Evolutionary conservation across 2,888 invertebrate species (phyloP).

Genomic region (Plebejus argus): DNA sequence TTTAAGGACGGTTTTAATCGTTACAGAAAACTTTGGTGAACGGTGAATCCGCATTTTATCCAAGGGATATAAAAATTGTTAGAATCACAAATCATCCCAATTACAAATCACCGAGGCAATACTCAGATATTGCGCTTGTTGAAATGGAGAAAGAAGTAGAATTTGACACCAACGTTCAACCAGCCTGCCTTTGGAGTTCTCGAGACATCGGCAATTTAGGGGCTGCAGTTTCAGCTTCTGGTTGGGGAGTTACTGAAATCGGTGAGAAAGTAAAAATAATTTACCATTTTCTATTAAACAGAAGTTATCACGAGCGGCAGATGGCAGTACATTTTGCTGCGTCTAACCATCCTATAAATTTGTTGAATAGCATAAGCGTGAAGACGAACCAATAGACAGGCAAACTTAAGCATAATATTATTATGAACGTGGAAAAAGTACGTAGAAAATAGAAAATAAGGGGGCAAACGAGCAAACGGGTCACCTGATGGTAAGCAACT

Average conservation of each 20-base stretch:
- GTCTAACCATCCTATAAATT: no score
- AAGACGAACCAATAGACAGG: no score
- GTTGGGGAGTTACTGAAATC: constrained; percentile 48
- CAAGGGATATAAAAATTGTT: constrained; percentile 13
- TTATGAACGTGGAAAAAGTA: no score
- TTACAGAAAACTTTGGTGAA: neutral
- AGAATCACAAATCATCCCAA: constrained; percentile 21
- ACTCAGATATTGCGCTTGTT: constrained; percentile 48
- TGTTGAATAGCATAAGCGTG: no score
- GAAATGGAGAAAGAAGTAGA: constrained; percentile 41
- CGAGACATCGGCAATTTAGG: constrained; percentile 37
- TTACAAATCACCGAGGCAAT: constrained; percentile 45
- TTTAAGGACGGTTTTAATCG: neutral
- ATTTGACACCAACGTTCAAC: constrained; percentile 43
- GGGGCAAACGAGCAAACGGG: no score
- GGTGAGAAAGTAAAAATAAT: constrained; percentile 40
- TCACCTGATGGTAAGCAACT: no score
- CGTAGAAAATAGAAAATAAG: no score
- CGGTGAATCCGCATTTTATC: neutral
- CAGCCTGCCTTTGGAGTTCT: constrained; percentile 47
- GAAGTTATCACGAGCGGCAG: no score
- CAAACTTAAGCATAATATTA: no score
- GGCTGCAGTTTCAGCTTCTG: constrained; percentile 40
- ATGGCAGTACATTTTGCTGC: no score
- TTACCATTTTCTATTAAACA: no score